Evolutionary conservation across 2,797 vertebrate genomes (phyloP), one percentile per base, ranked within the genome.

Genomic region (Xenopus petersii): DNA sequence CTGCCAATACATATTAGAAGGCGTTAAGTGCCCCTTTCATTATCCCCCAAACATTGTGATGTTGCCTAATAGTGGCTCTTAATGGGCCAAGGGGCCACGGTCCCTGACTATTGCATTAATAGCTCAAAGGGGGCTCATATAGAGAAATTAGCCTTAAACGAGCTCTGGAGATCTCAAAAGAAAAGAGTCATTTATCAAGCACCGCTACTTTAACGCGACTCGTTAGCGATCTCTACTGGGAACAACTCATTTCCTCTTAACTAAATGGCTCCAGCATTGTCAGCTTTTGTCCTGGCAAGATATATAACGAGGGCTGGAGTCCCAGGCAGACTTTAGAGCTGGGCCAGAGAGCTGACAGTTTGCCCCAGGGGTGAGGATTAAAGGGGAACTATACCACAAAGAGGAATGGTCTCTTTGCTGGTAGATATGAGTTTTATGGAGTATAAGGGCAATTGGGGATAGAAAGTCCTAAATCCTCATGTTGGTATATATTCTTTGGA

Each of bases 111-210:
- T 87, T 89, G 91, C 91, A 89, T 92, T 96, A 94, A 98, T 95
- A 92, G 93, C 95, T 95, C 95, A 95, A 92, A 94, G 91, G 96
- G 96, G 96, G 95, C 94, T 96, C 95, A 97, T 97, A 94, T 93
- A 93, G 93, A 94, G 21, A 97, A 98, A 99, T 97, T 96, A 97
- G 94, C 94, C 94, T 91, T 95, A 96, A 98, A 99, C 94, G 95
- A 97, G 97, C 97, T 98, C 94, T 93, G 91, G 94, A 97, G 95
- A 96, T 94, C 94, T 93, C 93, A 90, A 92, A 94, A 94, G 90
- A 94, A 30, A 30, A 93, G 91, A 89, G 91, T 90, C 94, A 97
- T 98, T 96, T 95, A 97, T 98, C 97, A 98, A 93, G 91, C 92
- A 92, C 95, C 11, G 94, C 93, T 95, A 95, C 93, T 95, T 96